Evolutionary conservation across 1,140 invertebrate species (phyloP), one percentile per base, ranked within the genome.

Genomic region (Hylyphantes graminicola): DNA sequence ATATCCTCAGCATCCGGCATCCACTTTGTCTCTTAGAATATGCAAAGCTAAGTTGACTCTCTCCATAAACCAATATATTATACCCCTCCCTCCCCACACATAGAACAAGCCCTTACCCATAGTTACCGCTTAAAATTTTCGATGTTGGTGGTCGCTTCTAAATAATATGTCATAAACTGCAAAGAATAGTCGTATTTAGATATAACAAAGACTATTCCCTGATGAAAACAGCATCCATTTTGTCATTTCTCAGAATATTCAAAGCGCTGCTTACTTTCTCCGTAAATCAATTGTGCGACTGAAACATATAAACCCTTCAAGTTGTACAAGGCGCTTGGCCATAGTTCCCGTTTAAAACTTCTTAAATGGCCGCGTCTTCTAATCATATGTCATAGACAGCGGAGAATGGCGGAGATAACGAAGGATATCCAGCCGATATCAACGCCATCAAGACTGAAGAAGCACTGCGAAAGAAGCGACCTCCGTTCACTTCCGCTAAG

Each of bases 401-500:
- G 12, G 3, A 61, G 57, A 61, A 15, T 61, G 17, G 57, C 12
- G 12, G 12, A 61, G 12, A 61, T 17, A 61, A 17, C 57, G 12
- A 15, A 61, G 57, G 12, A 61, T 61, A 12, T 35, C 50, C 10
- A 50, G 48, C 48, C 8, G 21, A 12, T 13, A 70, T 50, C 13
- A 17, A 10, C 12, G 67, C 35, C 35, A 35, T 35, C 35, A 35
- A 35, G 35, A 35, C 35, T n/a, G 35, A 35, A 35, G 35, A 35
- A 35, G 53, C 17, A 81, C 55, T 81, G 79, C 79, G 79, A 81
- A 81, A 21, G 79, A 19, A 12, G 10, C 68, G 79, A 81, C 79
- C 79, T 81, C 57, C 7, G 59, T 64, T 81, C 79, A 81, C 68
- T 81, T 81, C 79, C 79, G 79, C 79, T 73, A 73, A 81, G 17